phyloP scores from a whole-genome alignment of 2,888 invertebrate species.

The Chrysodeixis includens region DNA sequence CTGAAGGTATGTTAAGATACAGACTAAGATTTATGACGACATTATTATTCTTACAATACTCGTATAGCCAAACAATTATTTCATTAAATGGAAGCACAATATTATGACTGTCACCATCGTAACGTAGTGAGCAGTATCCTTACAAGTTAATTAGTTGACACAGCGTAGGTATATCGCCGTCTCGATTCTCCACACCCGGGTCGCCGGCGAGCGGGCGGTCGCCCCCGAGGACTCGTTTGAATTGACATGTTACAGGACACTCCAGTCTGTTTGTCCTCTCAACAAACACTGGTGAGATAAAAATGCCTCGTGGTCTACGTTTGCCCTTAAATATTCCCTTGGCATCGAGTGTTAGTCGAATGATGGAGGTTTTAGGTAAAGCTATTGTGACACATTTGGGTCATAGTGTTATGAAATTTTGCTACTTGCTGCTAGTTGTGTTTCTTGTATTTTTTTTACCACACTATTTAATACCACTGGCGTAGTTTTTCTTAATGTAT shows the following conservation, averaged over 20 bases:
- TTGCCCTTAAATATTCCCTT: neutral
- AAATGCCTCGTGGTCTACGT: constrained; percentile 14
- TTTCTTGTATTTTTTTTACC: neutral
- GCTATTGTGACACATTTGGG: neutral
- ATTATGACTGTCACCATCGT: constrained; percentile 14
- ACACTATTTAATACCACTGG: neutral
- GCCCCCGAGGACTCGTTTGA: constrained; percentile 43
- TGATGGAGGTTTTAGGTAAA: neutral
- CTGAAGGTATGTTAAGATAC: no score
- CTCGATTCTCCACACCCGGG: constrained; percentile 41
- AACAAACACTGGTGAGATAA: constrained; percentile 26
- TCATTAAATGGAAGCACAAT: constrained; percentile 7
- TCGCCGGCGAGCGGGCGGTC: constrained; percentile 22
- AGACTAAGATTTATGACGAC: no score
- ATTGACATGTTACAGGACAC: constrained; percentile 42
- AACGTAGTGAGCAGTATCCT: constrained; percentile 22
- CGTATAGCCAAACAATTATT: neutral
- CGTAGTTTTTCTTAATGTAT: neutral
- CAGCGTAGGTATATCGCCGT: constrained; percentile 39
- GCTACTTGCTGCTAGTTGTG: neutral
- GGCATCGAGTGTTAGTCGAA: neutral
- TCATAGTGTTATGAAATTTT: neutral
- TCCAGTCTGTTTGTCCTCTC: constrained; percentile 25
- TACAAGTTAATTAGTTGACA: constrained; percentile 49
- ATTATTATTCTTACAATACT: neutral